Evolutionary conservation across 2,113 vertebrate species (phyloP), one percentile per base, ranked within the genome.

Genomic region (Proterorhinus semilunaris): DNA sequence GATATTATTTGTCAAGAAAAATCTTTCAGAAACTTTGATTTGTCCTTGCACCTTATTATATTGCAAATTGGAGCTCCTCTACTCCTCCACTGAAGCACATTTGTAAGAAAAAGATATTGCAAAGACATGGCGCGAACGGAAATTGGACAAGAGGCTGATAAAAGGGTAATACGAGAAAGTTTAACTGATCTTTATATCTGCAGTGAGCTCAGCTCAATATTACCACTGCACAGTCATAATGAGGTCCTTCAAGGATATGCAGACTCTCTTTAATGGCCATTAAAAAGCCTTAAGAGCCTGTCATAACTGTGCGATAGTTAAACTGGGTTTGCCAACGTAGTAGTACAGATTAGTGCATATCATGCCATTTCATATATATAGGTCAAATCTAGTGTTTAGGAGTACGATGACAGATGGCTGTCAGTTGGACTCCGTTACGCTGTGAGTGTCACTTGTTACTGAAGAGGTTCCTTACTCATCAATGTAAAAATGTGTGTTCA

Each of bases 181-280:
- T 11, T 10, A 16, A 8, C n/a, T 48, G 45, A 63, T 63, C 62
- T 48, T 47, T n/a, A 17, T 21, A 16, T n/a, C 58, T 15, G 13
- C 42, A 4, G 42, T 15, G 42, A 61, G 13, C 44, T 59, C 58
- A 21, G 21, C 21, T 21, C 21, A 21, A 44, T 61, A 44, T n/a
- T 44, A 8, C 7, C 4, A 8, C 58, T 61, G 58, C 58, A 44
- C 42, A 45, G 58, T 44, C 58, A 61, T 45, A 42, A 61, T 61
- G 58, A 61, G 58, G 58, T 61, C 58, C 42, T 61, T 61, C 44
- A 61, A 61, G 42, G 42, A 45, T 61, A 13, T 45, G 57, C 57
- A 9, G 6, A 15, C 12, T 59, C 4, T 7, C 42, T 61, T 61
- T 45, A n/a, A 61, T 43, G 8, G 13, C 13, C 12, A 1, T 16